Evolutionary conservation across 2,888 invertebrate genomes (phyloP).

Genomic region (Parapristionchus giblindavisi): DNA sequence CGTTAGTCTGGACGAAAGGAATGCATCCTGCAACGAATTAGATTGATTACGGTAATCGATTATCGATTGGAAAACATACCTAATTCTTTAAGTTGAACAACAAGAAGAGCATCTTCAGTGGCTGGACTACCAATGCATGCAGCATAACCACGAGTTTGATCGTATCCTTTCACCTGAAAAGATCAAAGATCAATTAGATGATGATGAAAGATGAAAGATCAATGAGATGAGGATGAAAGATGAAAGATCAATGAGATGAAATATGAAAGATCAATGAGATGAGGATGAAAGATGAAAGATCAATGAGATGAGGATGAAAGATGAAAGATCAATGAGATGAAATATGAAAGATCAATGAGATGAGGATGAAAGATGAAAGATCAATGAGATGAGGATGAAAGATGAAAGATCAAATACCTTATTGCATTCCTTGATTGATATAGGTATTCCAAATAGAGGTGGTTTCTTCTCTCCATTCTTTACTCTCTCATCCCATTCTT

Average conservation of each 20-base stretch:
- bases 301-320: background rate
- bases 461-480: slow-evolving; percentile 50
- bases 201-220: background rate
- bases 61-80: slow-evolving; percentile 40
- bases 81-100: slow-evolving; percentile 53
- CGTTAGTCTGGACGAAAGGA: slow-evolving; percentile 73
- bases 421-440: slow-evolving; percentile 64
- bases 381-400: background rate
- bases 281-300: slow-evolving; percentile 31
- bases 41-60: background rate
- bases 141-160: slow-evolving; percentile 67
- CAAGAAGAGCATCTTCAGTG: slow-evolving; percentile 51
- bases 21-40: slow-evolving; percentile 70
- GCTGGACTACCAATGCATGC: slow-evolving; percentile 60
- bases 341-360: background rate
- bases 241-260: background rate
- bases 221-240: no score
- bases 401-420: slow-evolving; percentile 38
- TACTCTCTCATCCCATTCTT: slow-evolving; percentile 49
- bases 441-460: slow-evolving; percentile 63
- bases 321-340: slow-evolving; percentile 31
- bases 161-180: slow-evolving; percentile 61
- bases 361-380: background rate
- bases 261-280: background rate
- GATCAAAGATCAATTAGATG: background rate